Conservation (phyloP, 2,797 vertebrate species). For the Myotis daubentonii region DNA sequence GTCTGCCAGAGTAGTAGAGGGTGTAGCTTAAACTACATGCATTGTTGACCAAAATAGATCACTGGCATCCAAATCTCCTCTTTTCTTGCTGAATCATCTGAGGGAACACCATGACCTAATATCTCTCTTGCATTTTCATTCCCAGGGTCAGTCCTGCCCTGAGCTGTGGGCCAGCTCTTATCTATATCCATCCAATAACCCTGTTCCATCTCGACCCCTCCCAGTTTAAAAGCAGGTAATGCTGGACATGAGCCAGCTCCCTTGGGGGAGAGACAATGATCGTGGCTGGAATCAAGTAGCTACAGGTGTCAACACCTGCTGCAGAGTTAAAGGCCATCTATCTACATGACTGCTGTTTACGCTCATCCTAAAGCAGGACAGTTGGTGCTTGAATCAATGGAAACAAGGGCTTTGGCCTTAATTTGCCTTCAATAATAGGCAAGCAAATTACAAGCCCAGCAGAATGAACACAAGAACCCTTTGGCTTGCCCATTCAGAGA, state of each 20-base stretch:
- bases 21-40: not conserved
- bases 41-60: not conserved
- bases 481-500: not conserved
- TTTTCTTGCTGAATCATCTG: not conserved
- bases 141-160: not conserved
- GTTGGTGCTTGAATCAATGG: constrained; percentile 40
- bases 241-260: not conserved
- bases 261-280: constrained; percentile 3
- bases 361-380: not conserved
- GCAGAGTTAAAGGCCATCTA: not conserved
- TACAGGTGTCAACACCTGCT: constrained; percentile 28
- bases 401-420: constrained; percentile 53
- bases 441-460: constrained; percentile 10
- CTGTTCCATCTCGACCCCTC: not conserved
- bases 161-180: not conserved
- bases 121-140: not conserved
- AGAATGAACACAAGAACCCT: not conserved
- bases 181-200: not conserved
- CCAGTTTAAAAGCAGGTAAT: not conserved
- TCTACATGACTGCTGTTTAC: constrained; percentile 22
- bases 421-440: not conserved
- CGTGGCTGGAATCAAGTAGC: constrained; percentile 44
- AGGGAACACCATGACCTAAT: not conserved
- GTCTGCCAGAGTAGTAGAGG: not conserved
- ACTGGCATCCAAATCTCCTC: not conserved